Conservation (phyloP, 92 coral and sea anemone species). For the Isaurus tuberculatus region DNA sequence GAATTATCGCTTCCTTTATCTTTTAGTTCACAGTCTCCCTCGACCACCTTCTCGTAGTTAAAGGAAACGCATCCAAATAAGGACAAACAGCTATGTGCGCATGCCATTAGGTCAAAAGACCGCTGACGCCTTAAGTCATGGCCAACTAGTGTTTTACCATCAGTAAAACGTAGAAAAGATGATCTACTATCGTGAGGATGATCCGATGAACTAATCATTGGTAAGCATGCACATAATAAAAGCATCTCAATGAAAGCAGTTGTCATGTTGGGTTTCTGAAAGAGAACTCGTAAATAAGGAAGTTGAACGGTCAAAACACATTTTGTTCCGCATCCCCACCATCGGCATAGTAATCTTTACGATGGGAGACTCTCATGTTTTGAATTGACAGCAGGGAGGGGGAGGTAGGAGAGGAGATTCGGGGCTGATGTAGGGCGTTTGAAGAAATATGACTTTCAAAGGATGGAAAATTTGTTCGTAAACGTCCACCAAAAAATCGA, state of each 20-base stretch:
- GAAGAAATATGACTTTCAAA: no score
- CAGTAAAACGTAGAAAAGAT: slow-evolving; percentile 49
- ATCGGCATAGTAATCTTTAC: no score
- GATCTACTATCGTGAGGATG: slow-evolving; percentile 48
- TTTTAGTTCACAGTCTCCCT: slow-evolving; percentile 70
- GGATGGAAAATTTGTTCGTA: no score
- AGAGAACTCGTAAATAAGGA: not conserved
- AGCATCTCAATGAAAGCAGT: not conserved
- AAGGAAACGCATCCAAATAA: slow-evolving; percentile 65
- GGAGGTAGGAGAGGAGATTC: no score
- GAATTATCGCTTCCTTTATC: not conserved
- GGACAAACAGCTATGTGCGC: slow-evolving; percentile 74
- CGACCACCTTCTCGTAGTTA: slow-evolving; percentile 61
- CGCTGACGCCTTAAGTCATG: slow-evolving; percentile 62
- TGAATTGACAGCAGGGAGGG: no score
- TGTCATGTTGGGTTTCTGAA: not conserved
- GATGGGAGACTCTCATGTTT: no score
- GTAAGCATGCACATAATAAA: slow-evolving; percentile 17
- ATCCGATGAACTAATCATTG: not conserved
- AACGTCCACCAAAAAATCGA: no score
- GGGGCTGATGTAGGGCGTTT: no score
- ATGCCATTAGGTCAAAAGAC: slow-evolving; percentile 60
- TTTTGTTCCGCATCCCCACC: no score
- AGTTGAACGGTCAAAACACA: not conserved
- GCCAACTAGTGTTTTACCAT: slow-evolving; percentile 60